A percentile compares a stretch with the other conserved stretches of the same genome.
phyloP scores from a whole-genome alignment of 2,797 vertebrate genomes.

The Sorex maritimensis region DNA sequence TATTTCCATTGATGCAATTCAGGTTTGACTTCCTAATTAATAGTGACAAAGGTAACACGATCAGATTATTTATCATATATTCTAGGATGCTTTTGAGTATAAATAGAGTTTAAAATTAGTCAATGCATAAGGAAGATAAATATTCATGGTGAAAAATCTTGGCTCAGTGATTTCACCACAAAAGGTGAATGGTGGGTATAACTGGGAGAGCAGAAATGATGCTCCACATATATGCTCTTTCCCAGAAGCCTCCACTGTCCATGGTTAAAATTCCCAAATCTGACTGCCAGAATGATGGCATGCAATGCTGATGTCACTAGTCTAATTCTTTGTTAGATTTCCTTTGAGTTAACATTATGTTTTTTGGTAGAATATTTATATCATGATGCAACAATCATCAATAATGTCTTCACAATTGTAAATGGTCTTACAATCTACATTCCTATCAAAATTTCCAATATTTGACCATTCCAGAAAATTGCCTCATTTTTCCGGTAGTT shows the following conservation, averaged over 20 bases:
- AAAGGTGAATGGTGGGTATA: background rate
- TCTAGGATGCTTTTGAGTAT: background rate
- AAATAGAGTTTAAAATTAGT: background rate
- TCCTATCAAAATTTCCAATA: background rate
- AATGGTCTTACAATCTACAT: background rate
- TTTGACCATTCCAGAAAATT: background rate
- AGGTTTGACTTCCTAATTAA: slow-evolving; percentile 3
- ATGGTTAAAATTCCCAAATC: background rate
- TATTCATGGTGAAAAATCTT: background rate
- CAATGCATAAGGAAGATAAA: background rate
- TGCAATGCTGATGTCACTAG: background rate
- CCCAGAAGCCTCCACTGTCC: background rate
- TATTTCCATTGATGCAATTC: background rate
- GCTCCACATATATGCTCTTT: background rate
- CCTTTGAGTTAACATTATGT: background rate
- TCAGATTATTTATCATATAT: slow-evolving; percentile 39
- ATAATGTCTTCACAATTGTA: background rate
- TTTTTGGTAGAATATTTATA: background rate
- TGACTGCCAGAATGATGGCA: background rate
- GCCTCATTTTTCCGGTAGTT: background rate
- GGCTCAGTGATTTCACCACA: background rate
- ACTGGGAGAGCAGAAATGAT: background rate
- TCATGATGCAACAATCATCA: background rate
- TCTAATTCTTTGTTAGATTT: background rate
- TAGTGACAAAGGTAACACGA: background rate